phyloP scores from a whole-genome alignment of 2,797 vertebrate genomes.

The Thamnophis elegans region DNA sequence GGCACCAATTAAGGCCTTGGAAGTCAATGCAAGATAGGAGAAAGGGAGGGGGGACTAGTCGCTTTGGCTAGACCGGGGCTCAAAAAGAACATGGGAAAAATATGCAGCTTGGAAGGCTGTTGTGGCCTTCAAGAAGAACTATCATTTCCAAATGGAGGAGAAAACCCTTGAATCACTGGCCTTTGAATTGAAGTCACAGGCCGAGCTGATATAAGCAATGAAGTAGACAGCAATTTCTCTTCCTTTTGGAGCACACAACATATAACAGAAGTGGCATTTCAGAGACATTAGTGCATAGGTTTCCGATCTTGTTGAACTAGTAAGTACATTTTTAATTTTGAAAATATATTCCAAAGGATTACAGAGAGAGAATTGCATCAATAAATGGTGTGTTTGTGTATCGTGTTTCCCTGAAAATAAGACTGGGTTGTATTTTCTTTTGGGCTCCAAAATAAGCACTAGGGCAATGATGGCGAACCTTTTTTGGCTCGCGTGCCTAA shows the following conservation, averaged over 20 bases:
- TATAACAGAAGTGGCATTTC: not conserved
- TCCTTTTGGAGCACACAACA: not conserved
- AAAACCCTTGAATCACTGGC: not conserved
- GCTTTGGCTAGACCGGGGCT: not conserved
- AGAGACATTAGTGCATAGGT: not conserved
- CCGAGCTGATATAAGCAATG: not conserved
- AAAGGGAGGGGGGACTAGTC: not conserved
- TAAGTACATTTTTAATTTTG: not conserved
- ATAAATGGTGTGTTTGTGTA: not conserved
- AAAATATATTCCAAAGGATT: not conserved
- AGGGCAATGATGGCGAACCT: no score
- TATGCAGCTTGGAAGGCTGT: not conserved
- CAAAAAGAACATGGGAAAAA: not conserved
- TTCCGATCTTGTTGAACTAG: not conserved
- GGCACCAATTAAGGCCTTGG: not conserved
- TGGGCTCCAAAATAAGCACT: no score
- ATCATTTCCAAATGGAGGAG: not conserved
- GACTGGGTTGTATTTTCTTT: no score
- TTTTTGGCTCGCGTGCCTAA: no score
- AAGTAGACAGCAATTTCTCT: not conserved
- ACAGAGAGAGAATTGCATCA: not conserved
- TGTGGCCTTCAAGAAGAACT: no score
- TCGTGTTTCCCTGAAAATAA: no score
- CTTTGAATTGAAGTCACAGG: not conserved
- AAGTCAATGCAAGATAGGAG: no score